Conservation (phyloP, 2,888 invertebrate genomes). For the Stenichneumon culpator region DNA sequence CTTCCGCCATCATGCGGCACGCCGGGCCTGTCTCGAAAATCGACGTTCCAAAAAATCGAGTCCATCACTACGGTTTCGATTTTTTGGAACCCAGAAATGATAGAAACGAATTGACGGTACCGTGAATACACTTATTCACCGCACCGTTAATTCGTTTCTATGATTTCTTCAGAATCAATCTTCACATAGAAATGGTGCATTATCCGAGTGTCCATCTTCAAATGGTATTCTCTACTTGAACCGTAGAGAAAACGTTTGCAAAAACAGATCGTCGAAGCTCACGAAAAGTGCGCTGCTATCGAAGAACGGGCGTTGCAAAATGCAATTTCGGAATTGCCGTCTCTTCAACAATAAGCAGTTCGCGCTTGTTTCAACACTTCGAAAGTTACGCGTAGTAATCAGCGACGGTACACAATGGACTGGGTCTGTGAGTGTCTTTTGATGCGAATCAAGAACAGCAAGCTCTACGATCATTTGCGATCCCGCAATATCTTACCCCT, state of each 20-base stretch:
- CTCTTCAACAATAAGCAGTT: constrained; percentile 38
- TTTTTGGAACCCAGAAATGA: too few species aligned
- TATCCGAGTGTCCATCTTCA: too few species aligned
- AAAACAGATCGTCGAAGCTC: constrained; percentile 6
- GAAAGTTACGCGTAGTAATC: constrained; percentile 25
- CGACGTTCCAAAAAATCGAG: too few species aligned
- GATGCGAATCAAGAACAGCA: constrained; percentile 65
- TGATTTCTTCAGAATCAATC: too few species aligned
- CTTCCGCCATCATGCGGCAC: too few species aligned
- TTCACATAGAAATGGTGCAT: too few species aligned
- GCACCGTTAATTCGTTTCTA: too few species aligned
- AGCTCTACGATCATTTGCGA: constrained; percentile 63
- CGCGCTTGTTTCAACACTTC: constrained; percentile 35
- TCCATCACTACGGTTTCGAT: too few species aligned
- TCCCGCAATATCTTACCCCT: constrained; percentile 60
- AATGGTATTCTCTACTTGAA: background rate
- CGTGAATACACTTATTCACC: too few species aligned
- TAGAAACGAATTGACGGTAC: too few species aligned
- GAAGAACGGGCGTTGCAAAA: background rate
- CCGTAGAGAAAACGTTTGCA: constrained; percentile 10
- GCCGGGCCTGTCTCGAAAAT: too few species aligned
- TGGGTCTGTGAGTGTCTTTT: constrained; percentile 68
- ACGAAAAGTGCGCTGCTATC: constrained; percentile 10
- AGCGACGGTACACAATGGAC: constrained; percentile 40
- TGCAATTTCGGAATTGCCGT: constrained; percentile 14